A percentile compares a stretch with the other conserved stretches of the same genome.
Evolutionary conservation across 2,797 vertebrate species (phyloP).

Genomic region (Myioborus melanocephalus): DNA sequence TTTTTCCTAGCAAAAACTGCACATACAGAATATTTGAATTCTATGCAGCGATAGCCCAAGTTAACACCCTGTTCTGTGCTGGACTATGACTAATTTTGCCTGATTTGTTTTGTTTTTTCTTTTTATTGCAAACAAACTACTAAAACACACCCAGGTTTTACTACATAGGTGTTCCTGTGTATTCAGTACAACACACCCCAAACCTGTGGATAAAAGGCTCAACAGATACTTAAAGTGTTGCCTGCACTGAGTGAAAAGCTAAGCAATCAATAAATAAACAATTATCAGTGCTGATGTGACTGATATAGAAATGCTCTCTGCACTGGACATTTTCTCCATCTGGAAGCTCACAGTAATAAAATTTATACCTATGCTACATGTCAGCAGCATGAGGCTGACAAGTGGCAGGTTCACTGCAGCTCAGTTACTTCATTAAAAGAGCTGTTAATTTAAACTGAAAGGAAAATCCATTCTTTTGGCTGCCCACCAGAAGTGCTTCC

Average conservation of each 20-base stretch:
- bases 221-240: not conserved
- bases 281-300: not conserved
- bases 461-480: not conserved
- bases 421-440: conserved; percentile 4
- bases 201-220: not conserved
- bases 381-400: not conserved
- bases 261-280: not conserved
- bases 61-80: not conserved
- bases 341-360: not conserved
- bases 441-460: conserved; percentile 6
- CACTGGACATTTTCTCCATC: not conserved
- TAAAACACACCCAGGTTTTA: not conserved
- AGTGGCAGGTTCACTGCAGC: not conserved
- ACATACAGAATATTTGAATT: not conserved
- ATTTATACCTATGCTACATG: not conserved
- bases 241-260: not conserved
- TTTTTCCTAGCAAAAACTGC: not conserved
- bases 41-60: not conserved
- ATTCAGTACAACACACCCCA: not conserved
- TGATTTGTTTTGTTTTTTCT: not conserved
- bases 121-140: not conserved
- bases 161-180: not conserved
- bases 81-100: not conserved
- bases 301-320: not conserved
- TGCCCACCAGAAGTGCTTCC: not conserved